Conservation (phyloP, 2,113 vertebrate species). For the Laticauda laticaudata region DNA sequence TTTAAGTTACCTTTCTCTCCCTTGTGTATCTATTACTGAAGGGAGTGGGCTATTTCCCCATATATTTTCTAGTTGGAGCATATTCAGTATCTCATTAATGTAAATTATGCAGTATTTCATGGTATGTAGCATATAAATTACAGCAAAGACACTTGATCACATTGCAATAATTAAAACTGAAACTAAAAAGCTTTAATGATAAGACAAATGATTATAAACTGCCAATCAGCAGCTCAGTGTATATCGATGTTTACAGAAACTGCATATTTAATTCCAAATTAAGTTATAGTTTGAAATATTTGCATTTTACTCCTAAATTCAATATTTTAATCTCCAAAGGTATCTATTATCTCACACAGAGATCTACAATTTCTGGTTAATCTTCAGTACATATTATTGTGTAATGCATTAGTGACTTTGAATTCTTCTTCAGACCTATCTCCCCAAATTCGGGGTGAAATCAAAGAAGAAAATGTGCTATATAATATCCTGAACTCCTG, state of each 20-base stretch:
- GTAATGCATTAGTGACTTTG: not conserved
- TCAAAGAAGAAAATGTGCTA: not conserved
- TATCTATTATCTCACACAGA: not conserved
- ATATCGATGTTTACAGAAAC: constrained; percentile 16
- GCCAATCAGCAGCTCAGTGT: constrained; percentile 14
- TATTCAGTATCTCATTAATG: not conserved
- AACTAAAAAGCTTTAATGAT: constrained; percentile 1
- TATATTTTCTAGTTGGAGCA: not conserved
- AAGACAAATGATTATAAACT: constrained; percentile 2
- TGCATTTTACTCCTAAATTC: not conserved
- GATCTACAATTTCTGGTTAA: constrained; percentile 23
- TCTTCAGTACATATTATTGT: not conserved
- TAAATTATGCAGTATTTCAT: not conserved
- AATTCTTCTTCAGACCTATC: not conserved
- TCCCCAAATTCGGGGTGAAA: not conserved
- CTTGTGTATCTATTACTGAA: constrained; percentile 6
- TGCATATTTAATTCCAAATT: constrained; percentile 25
- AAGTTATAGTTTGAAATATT: not conserved
- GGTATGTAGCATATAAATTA: not conserved
- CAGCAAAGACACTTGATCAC: constrained; percentile 9
- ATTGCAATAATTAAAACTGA: constrained; percentile 3
- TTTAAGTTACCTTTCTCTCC: not conserved
- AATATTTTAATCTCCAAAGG: not conserved
- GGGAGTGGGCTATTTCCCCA: not conserved
- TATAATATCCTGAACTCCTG: not conserved